phyloP scores from a whole-genome alignment of 2,113 vertebrate species.

The Piaya cayana region DNA sequence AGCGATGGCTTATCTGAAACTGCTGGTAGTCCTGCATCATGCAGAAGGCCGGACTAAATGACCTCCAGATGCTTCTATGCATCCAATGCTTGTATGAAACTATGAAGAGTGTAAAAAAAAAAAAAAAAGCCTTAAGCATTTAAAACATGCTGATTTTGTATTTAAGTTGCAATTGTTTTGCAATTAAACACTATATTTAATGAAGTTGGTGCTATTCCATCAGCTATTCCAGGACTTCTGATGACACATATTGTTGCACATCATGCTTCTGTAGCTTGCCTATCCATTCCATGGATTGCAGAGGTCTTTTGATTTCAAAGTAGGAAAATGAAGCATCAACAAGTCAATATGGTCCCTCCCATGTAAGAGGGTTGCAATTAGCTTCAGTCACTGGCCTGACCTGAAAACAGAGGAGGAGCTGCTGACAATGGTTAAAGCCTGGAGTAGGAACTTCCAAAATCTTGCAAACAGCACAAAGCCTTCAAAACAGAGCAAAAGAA shows the following conservation, averaged over 20 bases:
- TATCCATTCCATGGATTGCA: neutral
- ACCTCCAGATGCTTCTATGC: neutral
- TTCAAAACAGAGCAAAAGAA: neutral
- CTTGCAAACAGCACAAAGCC: neutral
- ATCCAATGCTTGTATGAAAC: neutral
- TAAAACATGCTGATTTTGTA: neutral
- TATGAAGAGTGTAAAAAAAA: neutral
- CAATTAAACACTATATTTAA: neutral
- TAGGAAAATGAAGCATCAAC: slow-evolving; percentile 9
- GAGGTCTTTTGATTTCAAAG: slow-evolving; percentile 40
- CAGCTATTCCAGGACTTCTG: neutral
- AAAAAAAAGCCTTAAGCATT: neutral
- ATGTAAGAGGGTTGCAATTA: slow-evolving; percentile 17
- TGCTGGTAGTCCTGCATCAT: neutral
- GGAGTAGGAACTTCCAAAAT: neutral
- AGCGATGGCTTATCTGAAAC: neutral
- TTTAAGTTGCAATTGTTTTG: neutral
- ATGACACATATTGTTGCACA: neutral
- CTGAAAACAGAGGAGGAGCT: neutral
- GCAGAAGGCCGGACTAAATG: neutral
- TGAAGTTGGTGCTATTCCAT: neutral
- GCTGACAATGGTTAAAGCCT: neutral
- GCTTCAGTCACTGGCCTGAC: neutral
- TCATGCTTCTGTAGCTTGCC: neutral
- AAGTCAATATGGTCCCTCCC: neutral